phyloP scores from a whole-genome alignment of 2,113 vertebrate species.

The Stegostoma tigrinum region DNA sequence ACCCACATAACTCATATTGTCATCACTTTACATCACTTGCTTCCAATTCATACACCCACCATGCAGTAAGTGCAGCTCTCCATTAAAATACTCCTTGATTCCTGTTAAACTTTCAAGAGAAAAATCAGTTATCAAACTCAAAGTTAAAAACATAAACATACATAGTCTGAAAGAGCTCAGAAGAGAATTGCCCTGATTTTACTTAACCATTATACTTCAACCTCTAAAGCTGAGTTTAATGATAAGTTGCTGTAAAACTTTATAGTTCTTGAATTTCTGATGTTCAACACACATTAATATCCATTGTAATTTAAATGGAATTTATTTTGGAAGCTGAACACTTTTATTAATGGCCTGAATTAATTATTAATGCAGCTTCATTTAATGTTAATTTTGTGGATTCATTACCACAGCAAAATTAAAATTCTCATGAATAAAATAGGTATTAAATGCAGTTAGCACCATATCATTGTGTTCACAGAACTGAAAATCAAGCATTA shows the following conservation, averaged over 20 bases:
- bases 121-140: background rate
- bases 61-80: background rate
- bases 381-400: background rate
- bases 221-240: background rate
- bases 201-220: background rate
- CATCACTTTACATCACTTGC: background rate
- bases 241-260: background rate
- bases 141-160: background rate
- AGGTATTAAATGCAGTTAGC: background rate
- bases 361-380: background rate
- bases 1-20: background rate
- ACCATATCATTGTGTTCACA: background rate
- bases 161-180: background rate
- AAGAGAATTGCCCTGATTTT: background rate
- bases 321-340: background rate
- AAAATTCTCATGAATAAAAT: background rate
- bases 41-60: background rate
- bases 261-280: background rate
- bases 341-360: background rate
- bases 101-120: background rate
- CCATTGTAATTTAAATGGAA: background rate
- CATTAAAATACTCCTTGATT: background rate
- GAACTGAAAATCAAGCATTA: background rate
- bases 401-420: background rate
- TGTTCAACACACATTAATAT: background rate